A percentile compares a stretch with the other conserved stretches of the same genome.
Conservation (phyloP, 2,113 vertebrate species). For the Neotragus pygmaeus region DNA sequence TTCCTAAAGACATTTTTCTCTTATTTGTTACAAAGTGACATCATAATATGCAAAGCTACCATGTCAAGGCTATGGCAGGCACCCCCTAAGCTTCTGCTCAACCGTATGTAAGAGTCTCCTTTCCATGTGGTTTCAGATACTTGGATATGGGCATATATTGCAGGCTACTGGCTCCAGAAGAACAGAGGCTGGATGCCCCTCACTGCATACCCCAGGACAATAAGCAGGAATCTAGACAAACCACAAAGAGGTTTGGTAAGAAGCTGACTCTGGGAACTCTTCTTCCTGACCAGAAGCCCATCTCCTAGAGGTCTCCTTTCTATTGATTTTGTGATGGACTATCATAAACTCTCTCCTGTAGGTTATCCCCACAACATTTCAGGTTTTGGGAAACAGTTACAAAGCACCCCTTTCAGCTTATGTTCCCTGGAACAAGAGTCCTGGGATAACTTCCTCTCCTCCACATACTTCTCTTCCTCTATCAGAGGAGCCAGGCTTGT, state of each 20-base stretch:
- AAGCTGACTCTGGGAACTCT: not conserved
- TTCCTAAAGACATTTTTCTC: not conserved
- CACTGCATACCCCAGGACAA: not conserved
- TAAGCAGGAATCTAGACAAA: not conserved
- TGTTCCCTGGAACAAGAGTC: not conserved
- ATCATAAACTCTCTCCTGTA: not conserved
- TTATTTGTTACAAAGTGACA: not conserved
- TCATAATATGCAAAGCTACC: not conserved
- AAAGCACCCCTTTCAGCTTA: not conserved
- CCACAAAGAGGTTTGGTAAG: not conserved
- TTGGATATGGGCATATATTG: accelerated
- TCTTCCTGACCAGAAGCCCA: not conserved
- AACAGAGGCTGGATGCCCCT: too few species aligned
- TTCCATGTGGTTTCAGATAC: not conserved
- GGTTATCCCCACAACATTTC: not conserved
- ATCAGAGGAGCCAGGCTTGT: too few species aligned
- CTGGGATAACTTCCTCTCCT: not conserved
- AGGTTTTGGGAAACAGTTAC: not conserved
- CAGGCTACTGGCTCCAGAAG: not conserved
- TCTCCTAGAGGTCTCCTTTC: not conserved
- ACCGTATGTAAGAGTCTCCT: accelerated
- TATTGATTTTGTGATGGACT: not conserved
- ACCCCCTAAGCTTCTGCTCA: too few species aligned
- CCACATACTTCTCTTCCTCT: accelerated
- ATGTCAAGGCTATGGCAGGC: not conserved